Base-by-base conservation (phyloP, 2,797 vertebrate genomes). In the Sebastiscus tertius region DNA sequence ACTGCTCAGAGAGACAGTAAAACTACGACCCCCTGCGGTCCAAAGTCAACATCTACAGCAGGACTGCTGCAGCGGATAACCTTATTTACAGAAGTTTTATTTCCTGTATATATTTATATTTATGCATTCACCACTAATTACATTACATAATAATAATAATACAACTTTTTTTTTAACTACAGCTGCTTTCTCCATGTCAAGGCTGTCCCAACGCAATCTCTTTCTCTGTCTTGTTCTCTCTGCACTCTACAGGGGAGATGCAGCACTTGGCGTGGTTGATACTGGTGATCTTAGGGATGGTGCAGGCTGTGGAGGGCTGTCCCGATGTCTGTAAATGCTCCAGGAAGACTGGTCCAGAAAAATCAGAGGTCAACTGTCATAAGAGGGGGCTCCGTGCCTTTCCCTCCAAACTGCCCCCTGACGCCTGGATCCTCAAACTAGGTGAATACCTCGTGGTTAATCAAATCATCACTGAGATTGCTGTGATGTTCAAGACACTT, bases 341-440 rank as follows among this genome's bases (percentile, higher is more conserved):
- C 59, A 89, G 78, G 39, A 95, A 85, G 76, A 72, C 87, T 0
- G 52, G 83, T n/a, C 34, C 71, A 39, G 91, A 95, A 49, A 94
- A 87, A 79, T 92, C 93, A 4, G 95, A 95, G 83, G 95, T 96
- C 74, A 95, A 94, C 88, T 96, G 96, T 87, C 93, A 94, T 55
- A 95, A 91, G 81, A 92, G 16, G 46, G 91, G 93, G 1, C 90
- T 96, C 70, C 79, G 66, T 22, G 20, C 54, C 8, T 91, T 96
- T 73, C 96, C 96, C 14, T 72, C 92, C 16, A 69, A 83, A 13
- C 89, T 96, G 42, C 95, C 96, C 7, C 49, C 83, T 14, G 94
- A 96, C 58, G 77, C 94, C 22, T 96, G 95, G 95, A 91, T 96
- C 66, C 80, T 96, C 36, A 95, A 96, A 85, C 86, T 96, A 76